Percentiles rank a stretch among this genome's conserved stretches.
phyloP scores from a whole-genome alignment of 1,140 invertebrate species.

The Amyelois transitella region DNA sequence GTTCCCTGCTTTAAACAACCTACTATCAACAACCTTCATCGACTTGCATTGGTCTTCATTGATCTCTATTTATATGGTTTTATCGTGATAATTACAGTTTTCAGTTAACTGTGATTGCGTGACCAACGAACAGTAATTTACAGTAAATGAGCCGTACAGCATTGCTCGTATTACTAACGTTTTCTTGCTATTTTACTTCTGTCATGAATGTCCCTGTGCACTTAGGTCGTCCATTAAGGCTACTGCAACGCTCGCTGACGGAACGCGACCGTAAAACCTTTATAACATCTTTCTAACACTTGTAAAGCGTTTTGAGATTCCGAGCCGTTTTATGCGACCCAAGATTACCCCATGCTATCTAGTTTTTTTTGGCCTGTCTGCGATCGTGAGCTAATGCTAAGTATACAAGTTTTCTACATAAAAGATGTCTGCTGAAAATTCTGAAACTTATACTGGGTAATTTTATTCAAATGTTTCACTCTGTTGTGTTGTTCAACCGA shows the following conservation, averaged over 20 bases:
- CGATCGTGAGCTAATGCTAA: constrained; percentile 18
- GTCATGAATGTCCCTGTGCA: constrained; percentile 69
- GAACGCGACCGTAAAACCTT: constrained; percentile 70
- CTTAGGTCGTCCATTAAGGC: constrained; percentile 71
- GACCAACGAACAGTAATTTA: constrained; percentile 6
- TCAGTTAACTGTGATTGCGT: neutral
- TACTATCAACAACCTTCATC: neutral
- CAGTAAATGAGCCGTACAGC: constrained; percentile 32
- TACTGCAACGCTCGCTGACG: constrained; percentile 62
- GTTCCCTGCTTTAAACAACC: neutral
- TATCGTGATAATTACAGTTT: neutral
- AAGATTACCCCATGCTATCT: constrained; percentile 29
- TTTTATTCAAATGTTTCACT: constrained; percentile 12
- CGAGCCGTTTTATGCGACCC: constrained; percentile 59
- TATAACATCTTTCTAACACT: constrained; percentile 72
- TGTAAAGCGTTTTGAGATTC: constrained; percentile 69
- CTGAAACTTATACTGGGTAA: neutral
- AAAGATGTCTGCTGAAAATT: constrained; percentile 19
- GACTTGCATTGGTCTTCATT: too few relatives aligned
- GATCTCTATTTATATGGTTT: too few relatives aligned
- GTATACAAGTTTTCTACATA: constrained; percentile 30
- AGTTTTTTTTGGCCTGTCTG: constrained; percentile 27
- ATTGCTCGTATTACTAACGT: constrained; percentile 30
- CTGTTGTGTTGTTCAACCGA: constrained; percentile 9
- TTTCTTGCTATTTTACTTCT: constrained; percentile 42